A percentile compares a stretch with the other conserved stretches of the same genome.
phyloP scores from a whole-genome alignment of 2,797 vertebrate genomes.

The Hippoglossus hippoglossus region DNA sequence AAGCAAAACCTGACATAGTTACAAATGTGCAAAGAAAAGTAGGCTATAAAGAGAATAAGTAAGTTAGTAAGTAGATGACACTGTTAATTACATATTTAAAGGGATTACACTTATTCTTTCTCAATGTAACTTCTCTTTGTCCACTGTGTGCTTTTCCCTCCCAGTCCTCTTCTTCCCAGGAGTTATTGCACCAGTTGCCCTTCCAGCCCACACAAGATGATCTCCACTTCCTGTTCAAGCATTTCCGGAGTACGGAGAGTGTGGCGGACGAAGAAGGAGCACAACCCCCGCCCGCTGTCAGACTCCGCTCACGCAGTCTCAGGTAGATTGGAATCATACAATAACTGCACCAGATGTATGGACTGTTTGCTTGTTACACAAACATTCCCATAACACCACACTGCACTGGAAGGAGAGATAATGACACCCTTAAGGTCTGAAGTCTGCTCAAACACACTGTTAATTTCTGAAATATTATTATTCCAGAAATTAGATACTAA shows the following conservation, averaged over 20 bases:
- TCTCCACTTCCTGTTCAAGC: conserved; percentile 93
- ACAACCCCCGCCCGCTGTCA: conserved; percentile 80
- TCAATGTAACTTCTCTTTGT: background rate
- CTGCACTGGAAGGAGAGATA: background rate
- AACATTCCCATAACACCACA: background rate
- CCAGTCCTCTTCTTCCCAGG: conserved; percentile 94
- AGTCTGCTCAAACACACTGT: too few relatives aligned
- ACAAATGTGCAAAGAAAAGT: conserved; percentile 8
- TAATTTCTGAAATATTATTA: background rate
- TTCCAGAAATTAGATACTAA: background rate
- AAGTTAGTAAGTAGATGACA: background rate
- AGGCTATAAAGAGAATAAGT: background rate
- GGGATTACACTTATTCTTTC: background rate
- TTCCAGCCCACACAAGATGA: conserved; percentile 94
- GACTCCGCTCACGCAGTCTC: conserved; percentile 91
- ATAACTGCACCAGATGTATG: background rate
- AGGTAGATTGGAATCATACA: conserved; percentile 79
- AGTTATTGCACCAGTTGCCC: conserved; percentile 92
- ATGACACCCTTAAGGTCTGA: background rate
- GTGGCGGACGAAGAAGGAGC: conserved; percentile 88
- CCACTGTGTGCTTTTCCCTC: background rate
- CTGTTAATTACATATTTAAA: background rate
- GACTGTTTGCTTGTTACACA: background rate
- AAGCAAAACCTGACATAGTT: conserved; percentile 14
- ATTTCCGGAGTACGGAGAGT: conserved; percentile 92